A percentile compares a stretch with the other conserved stretches of the same genome.
phyloP scores from a whole-genome alignment of 2,888 invertebrate species.

The Periphyllus acericola region DNA sequence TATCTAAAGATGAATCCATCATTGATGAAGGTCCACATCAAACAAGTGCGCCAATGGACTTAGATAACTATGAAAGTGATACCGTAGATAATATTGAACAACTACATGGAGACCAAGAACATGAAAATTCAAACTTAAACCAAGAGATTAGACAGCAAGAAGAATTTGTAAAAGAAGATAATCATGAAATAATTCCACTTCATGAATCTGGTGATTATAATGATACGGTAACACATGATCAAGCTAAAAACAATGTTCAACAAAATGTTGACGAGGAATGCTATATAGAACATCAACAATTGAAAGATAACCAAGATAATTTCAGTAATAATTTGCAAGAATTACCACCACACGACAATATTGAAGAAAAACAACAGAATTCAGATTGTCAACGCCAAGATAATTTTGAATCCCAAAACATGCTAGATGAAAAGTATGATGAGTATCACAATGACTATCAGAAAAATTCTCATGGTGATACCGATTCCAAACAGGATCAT shows the following conservation, averaged over 20 bases:
- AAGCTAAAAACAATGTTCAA: neutral
- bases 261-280: neutral
- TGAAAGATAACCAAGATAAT: neutral
- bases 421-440: neutral
- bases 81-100: constrained; percentile 28
- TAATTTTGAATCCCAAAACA: neutral
- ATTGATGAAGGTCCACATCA: constrained; percentile 19
- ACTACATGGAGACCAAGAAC: neutral
- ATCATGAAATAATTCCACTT: neutral
- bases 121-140: neutral
- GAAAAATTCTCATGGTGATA: neutral
- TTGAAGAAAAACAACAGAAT: neutral
- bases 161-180: constrained; percentile 1
- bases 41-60: constrained; percentile 50
- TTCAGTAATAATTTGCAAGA: constrained; percentile 14
- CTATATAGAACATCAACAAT: neutral
- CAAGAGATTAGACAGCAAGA: neutral
- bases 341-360: neutral
- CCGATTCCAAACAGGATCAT: constrained; percentile 7
- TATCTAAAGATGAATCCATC: neutral
- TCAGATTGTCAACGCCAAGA: neutral
- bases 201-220: neutral
- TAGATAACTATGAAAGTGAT: constrained; percentile 48
- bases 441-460: neutral
- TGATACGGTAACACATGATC: neutral